These are phyloP conservation scores for Chironomus riparius DNA, from an alignment of 2,888 invertebrate species.

Conservation along the genomic window DNA sequence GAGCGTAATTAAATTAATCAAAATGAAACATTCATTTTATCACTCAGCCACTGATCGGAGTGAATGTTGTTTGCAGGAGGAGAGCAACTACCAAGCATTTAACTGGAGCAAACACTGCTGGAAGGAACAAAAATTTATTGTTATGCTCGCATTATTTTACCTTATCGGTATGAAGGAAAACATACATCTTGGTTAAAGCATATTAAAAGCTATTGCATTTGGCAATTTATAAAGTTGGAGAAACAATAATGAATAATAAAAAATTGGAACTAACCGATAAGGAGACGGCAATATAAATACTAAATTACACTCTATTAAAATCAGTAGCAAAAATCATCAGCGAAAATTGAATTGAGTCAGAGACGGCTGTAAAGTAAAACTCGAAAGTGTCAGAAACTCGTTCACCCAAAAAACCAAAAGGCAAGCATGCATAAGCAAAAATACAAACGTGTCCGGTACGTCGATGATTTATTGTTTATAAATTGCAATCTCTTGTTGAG, in stretches of 20 bases:
- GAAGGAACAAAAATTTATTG: background rate
- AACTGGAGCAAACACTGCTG: background rate
- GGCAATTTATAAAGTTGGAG: background rate
- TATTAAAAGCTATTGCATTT: background rate
- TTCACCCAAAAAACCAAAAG: conserved; percentile 2
- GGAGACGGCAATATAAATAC: background rate
- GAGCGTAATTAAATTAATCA: conserved; percentile 23
- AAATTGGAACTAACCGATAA: background rate
- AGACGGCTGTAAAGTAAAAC: background rate
- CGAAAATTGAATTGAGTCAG: too few species aligned
- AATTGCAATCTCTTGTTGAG: conserved; percentile 14
- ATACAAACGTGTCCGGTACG: conserved; percentile 12
- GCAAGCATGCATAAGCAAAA: background rate
- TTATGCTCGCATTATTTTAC: background rate
- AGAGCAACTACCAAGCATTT: background rate
- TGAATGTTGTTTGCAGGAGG: too few species aligned
- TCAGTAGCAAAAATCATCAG: background rate
- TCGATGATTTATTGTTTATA: conserved; percentile 21
- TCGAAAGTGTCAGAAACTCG: conserved; percentile 4
- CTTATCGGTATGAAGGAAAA: background rate
- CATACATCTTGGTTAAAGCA: background rate
- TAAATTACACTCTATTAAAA: background rate
- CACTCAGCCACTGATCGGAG: background rate
- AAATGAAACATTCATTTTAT: background rate
- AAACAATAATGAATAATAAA: background rate